These are phyloP conservation scores for Tapirus indicus DNA, from an alignment of 2,797 vertebrate species.

Conservation along the genomic window DNA sequence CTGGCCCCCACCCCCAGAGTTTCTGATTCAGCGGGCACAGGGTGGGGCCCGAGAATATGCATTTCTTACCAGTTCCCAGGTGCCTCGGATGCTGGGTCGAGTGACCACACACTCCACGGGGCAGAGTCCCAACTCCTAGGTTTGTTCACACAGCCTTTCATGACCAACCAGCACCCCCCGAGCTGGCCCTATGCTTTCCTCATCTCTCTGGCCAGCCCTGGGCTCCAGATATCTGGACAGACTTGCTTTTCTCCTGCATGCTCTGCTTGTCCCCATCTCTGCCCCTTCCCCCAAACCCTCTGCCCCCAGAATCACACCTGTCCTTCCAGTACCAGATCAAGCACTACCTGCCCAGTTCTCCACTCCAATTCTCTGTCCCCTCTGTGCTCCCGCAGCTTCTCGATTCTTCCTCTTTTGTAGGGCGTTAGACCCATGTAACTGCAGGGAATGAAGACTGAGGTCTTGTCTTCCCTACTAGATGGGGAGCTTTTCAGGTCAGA, in stretches of 20 bases:
- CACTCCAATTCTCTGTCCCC: fast-evolving
- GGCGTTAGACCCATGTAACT: fast-evolving
- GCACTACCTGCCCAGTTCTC: background rate
- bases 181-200: background rate
- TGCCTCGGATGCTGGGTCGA: background rate
- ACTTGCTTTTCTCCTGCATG: fast-evolving
- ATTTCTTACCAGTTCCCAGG: background rate
- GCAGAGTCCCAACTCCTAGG: no score
- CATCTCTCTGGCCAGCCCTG: background rate
- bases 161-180: background rate
- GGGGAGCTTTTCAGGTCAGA: background rate
- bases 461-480: background rate
- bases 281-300: background rate
- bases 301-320: background rate
- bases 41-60: background rate
- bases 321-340: background rate
- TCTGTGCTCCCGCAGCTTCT: background rate
- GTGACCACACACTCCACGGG: background rate
- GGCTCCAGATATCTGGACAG: background rate
- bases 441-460: fast-evolving
- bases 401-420: background rate
- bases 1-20: background rate
- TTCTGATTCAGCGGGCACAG: background rate
- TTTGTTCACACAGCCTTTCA: background rate
- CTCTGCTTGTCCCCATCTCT: background rate